Percentiles rank a stretch among this genome's conserved stretches.
Conservation (phyloP, 1,140 invertebrate genomes). For the Monomorium pharaonis region DNA sequence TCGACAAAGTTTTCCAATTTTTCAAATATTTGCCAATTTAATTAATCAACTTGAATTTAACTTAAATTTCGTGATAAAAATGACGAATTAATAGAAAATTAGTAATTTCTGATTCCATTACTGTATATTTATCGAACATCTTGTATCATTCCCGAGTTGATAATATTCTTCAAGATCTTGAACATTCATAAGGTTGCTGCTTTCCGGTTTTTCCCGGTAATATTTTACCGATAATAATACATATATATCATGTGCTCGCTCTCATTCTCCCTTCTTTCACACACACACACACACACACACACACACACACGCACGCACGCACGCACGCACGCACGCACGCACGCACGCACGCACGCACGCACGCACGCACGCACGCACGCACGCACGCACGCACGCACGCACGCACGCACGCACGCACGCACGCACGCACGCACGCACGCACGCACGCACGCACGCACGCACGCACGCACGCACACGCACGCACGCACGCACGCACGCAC, state of each 20-base stretch:
- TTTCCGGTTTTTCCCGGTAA: constrained; percentile 3
- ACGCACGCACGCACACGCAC: too few relatives aligned
- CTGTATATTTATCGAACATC: background rate
- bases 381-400: too few relatives aligned
- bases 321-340: too few relatives aligned
- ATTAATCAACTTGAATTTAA: background rate
- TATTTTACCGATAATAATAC: background rate
- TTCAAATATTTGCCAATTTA: background rate
- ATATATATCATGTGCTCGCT: background rate
- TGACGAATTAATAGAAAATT: background rate
- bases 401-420: too few relatives aligned
- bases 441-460: too few relatives aligned
- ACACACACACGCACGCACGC: too few relatives aligned
- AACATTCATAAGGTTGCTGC: background rate
- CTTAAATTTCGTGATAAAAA: background rate
- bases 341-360: too few relatives aligned
- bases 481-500: too few relatives aligned
- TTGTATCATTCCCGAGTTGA: background rate
- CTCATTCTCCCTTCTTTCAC: too few relatives aligned
- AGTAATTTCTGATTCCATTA: background rate
- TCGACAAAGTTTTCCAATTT: background rate
- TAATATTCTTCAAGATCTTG: constrained; percentile 1
- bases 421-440: too few relatives aligned
- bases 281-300: too few relatives aligned
- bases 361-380: too few relatives aligned